phyloP scores from a whole-genome alignment of 2,888 invertebrate species.

The Mystacides longicornis region DNA sequence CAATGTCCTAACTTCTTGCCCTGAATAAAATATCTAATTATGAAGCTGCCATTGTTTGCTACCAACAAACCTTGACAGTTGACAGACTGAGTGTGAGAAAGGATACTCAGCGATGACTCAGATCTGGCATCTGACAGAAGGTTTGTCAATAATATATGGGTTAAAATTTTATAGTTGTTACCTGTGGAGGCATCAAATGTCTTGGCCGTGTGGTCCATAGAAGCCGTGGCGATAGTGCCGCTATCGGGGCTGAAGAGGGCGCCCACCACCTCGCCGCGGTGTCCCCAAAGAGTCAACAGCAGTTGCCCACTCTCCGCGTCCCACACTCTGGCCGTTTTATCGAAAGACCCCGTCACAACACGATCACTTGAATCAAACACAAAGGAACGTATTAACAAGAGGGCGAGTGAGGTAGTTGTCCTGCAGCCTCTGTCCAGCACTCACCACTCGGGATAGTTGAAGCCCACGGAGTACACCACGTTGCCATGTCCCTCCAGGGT shows the following conservation, averaged over 20 bases:
- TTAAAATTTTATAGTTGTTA: constrained; percentile 26
- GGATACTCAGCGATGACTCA: too few species aligned
- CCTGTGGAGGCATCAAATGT: constrained; percentile 64
- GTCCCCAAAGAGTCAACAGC: constrained; percentile 63
- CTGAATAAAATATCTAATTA: constrained; percentile 33
- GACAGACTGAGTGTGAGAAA: too few species aligned
- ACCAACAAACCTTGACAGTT: too few species aligned
- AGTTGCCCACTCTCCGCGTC: constrained; percentile 58
- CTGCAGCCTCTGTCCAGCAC: constrained; percentile 27
- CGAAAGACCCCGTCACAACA: constrained; percentile 73
- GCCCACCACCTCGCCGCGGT: constrained; percentile 65
- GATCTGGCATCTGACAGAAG: too few species aligned
- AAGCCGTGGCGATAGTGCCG: constrained; percentile 63
- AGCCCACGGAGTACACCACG: constrained; percentile 73
- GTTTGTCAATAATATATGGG: too few species aligned
- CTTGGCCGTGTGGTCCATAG: constrained; percentile 68
- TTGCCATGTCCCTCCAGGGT: constrained; percentile 70
- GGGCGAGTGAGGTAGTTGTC: too few species aligned
- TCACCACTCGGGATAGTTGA: constrained; percentile 70
- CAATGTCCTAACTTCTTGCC: constrained; percentile 53
- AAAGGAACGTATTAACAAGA: background rate
- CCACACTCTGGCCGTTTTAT: constrained; percentile 73
- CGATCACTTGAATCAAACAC: constrained; percentile 42
- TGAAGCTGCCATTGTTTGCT: too few species aligned
- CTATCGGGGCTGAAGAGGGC: constrained; percentile 61